Evolutionary conservation across 2,888 invertebrate species (phyloP).

Genomic region (Conistra vaccinii): DNA sequence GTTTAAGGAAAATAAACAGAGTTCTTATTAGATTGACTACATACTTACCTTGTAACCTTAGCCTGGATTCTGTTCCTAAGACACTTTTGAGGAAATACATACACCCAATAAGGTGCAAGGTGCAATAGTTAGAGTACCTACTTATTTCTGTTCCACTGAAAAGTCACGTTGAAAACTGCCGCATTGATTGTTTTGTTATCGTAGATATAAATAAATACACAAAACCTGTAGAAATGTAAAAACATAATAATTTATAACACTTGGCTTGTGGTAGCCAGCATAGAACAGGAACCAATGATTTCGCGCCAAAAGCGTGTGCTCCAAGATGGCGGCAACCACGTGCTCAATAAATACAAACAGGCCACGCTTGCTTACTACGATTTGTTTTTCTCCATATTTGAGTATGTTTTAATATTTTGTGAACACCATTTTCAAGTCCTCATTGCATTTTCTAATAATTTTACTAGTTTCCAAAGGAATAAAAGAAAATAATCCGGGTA

Average conservation of each 20-base stretch:
- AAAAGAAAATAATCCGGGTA: background rate
- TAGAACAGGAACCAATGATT: slow-evolving; percentile 43
- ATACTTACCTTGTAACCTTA: slow-evolving; percentile 41
- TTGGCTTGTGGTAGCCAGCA: background rate
- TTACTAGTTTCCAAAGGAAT: slow-evolving; percentile 2
- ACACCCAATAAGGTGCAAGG: background rate
- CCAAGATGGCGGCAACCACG: slow-evolving; percentile 85
- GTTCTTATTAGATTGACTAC: slow-evolving; percentile 17
- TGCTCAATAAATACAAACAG: slow-evolving; percentile 68
- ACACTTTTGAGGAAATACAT: background rate
- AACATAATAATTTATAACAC: background rate
- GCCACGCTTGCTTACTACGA: slow-evolving; percentile 49
- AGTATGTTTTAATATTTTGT: slow-evolving; percentile 9
- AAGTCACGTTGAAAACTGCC: slow-evolving; percentile 5
- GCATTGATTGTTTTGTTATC: background rate
- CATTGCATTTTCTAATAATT: background rate
- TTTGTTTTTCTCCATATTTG: slow-evolving; percentile 41
- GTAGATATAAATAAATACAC: background rate
- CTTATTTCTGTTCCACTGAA: background rate
- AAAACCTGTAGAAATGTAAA: background rate
- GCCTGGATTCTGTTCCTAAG: slow-evolving; percentile 19
- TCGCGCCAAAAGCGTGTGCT: slow-evolving; percentile 75
- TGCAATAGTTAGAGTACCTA: background rate
- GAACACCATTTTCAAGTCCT: background rate
- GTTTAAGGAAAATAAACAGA: slow-evolving; percentile 45